Percentiles rank a stretch among this genome's conserved stretches.
Evolutionary conservation across 2,888 invertebrate genomes (phyloP).

Genomic region (Metalampra italica): DNA sequence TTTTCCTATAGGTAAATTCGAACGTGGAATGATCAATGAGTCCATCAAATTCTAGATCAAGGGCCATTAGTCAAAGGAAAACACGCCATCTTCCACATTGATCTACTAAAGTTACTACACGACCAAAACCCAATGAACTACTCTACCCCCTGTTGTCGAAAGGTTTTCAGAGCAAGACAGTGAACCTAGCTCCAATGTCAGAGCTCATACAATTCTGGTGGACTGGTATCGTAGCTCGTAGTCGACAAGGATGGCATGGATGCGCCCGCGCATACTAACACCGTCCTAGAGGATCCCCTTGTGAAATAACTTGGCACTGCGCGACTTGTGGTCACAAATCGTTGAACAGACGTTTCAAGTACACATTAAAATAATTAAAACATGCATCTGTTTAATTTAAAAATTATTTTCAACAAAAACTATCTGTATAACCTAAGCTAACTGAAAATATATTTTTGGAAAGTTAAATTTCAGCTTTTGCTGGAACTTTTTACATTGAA

Average conservation of each 20-base stretch:
- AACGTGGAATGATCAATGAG: conserved; percentile 10
- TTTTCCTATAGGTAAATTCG: neutral
- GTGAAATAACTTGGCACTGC: conserved; percentile 45
- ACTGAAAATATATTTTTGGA: too few species aligned
- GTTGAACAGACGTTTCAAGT: conserved; percentile 11
- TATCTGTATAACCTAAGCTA: too few species aligned
- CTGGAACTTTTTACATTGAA: too few species aligned
- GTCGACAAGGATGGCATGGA: conserved; percentile 5
- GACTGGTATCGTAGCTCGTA: neutral
- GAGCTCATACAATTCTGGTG: neutral
- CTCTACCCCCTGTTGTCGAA: too few species aligned
- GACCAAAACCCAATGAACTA: too few species aligned
- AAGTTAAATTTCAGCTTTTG: too few species aligned
- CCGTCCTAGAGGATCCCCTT: conserved; percentile 40
- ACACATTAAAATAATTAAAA: neutral
- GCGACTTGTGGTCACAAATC: neutral
- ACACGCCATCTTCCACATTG: conserved; percentile 23
- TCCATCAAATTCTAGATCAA: conserved; percentile 42
- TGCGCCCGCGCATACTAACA: conserved; percentile 46
- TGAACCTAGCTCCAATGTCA: neutral
- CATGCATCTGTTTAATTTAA: too few species aligned
- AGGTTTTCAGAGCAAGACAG: too few species aligned
- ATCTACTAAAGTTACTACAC: conserved; percentile 7
- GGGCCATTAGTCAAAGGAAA: conserved; percentile 32
- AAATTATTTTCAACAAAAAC: too few species aligned